phyloP scores from a whole-genome alignment of 2,888 invertebrate genomes.

The Drosophila siamana region DNA sequence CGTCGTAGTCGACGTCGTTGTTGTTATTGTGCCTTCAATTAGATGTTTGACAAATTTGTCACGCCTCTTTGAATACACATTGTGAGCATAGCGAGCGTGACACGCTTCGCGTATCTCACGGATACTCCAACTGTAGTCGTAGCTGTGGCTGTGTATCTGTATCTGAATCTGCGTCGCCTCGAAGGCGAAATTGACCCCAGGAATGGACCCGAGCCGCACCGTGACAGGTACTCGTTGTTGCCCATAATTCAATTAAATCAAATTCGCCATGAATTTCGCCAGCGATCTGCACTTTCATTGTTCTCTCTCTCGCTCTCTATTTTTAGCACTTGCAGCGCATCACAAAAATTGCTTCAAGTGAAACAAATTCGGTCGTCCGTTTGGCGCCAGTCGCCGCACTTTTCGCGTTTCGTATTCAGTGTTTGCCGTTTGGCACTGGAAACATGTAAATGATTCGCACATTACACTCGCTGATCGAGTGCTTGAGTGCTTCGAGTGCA shows the following conservation, averaged over 20 bases:
- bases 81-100: not conserved
- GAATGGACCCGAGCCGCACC: conserved; percentile 24
- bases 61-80: conserved; percentile 43
- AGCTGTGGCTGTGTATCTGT: too few species aligned
- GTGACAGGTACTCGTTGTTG: conserved; percentile 53
- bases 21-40: conserved; percentile 43
- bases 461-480: conserved; percentile 14
- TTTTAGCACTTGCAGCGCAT: conserved; percentile 58
- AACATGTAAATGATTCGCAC: conserved; percentile 58
- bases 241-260: conserved; percentile 67
- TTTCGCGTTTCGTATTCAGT: too few species aligned
- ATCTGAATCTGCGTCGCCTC: not conserved
- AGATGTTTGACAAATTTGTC: conserved; percentile 61
- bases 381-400: conserved; percentile 62
- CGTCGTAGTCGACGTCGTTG: conserved; percentile 15
- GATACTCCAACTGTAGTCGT: conserved; percentile 7
- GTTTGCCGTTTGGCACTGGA: conserved; percentile 46
- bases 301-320: conserved; percentile 28
- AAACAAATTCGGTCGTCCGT: conserved; percentile 21
- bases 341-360: conserved; percentile 52
- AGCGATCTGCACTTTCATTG: not conserved
- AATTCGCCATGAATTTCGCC: conserved; percentile 45
- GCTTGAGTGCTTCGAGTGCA: not conserved
- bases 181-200: conserved; percentile 42
- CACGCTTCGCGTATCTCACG: conserved; percentile 2